Evolutionary conservation across 2,888 invertebrate genomes (phyloP).

Genomic region (Melanchra persicariae): DNA sequence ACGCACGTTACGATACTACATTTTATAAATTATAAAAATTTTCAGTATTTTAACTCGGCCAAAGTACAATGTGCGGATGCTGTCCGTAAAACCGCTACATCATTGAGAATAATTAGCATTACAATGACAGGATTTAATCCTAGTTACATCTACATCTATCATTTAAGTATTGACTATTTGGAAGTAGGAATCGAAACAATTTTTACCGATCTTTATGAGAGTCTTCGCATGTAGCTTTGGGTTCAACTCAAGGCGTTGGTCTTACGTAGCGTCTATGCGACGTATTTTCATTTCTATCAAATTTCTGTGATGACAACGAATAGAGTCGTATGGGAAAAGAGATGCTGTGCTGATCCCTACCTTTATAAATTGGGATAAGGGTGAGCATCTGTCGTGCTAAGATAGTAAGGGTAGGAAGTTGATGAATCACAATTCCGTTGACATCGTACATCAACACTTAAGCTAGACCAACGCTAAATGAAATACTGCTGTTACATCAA

Average conservation of each 20-base stretch:
- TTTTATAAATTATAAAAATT: too few relatives aligned
- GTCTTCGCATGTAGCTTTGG: neutral
- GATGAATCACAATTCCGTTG: neutral
- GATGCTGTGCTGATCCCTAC: neutral
- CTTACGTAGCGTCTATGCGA: neutral
- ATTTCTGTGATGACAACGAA: neutral
- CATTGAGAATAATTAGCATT: neutral
- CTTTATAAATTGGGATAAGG: neutral
- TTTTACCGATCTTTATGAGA: neutral
- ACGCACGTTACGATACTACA: too few relatives aligned
- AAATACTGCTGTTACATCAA: constrained; percentile 7
- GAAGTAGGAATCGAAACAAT: neutral
- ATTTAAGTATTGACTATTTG: neutral
- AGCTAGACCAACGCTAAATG: neutral
- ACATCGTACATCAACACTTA: neutral
- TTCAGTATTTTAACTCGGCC: too few relatives aligned
- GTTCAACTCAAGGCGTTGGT: neutral
- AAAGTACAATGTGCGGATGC: too few relatives aligned
- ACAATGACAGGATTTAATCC: neutral
- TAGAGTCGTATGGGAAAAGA: neutral
- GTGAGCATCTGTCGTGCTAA: too few relatives aligned
- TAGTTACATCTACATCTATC: neutral
- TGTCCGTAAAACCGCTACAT: too few relatives aligned
- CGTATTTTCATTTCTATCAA: neutral
- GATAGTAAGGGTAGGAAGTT: too few relatives aligned